A percentile compares a stretch with the other conserved stretches of the same genome.
Conservation (phyloP, 92 coral and sea anemone species). For the Anthopleura xanthogrammica region DNA sequence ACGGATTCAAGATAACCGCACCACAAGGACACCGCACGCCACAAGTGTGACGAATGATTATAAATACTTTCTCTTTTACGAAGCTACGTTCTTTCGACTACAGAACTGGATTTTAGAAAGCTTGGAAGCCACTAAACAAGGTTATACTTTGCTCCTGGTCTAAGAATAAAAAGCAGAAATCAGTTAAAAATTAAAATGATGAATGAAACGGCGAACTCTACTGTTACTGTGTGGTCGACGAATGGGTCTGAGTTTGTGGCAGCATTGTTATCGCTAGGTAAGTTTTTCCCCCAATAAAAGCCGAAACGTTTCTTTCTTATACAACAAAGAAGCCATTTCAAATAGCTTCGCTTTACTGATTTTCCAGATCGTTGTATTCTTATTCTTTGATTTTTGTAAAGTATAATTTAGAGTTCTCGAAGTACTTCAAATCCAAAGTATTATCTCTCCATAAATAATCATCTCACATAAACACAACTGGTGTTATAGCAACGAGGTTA, state of each 20-base stretch:
- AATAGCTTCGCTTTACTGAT: no score
- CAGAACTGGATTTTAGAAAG: not conserved
- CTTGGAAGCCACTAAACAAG: not conserved
- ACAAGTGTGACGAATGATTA: not conserved
- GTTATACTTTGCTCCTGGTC: not conserved
- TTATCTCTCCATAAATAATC: no score
- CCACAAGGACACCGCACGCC: not conserved
- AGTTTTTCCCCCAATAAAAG: not conserved
- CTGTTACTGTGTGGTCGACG: constrained; percentile 35
- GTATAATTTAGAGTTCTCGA: no score
- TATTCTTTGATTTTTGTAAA: no score
- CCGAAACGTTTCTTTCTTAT: no score
- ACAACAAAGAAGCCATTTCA: no score
- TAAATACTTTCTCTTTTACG: not conserved
- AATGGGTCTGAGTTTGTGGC: constrained; percentile 45
- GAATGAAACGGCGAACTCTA: constrained; percentile 1
- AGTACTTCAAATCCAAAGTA: no score
- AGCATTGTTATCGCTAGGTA: constrained; percentile 41
- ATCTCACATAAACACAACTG: no score
- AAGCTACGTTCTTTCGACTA: not conserved
- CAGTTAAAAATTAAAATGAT: not conserved
- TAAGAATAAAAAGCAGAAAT: not conserved
- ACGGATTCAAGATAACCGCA: not conserved
- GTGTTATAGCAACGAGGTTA: no score
- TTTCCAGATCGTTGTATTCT: no score